Conservation (phyloP, 2,113 vertebrate species). For the Pterocles orientalis region DNA sequence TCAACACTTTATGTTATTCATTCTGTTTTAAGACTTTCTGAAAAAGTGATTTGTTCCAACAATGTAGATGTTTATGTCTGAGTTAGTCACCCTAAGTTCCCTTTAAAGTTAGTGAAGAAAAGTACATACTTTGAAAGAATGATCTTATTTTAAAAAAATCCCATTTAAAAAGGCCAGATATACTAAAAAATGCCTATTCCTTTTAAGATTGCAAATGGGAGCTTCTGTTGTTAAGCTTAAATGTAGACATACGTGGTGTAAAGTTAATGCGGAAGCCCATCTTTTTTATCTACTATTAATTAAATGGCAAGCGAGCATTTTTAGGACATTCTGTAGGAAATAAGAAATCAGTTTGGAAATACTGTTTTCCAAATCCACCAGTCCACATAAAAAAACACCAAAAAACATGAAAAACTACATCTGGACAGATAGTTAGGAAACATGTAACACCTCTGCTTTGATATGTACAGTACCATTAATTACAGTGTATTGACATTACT, state of each 20-base stretch:
- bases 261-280: neutral
- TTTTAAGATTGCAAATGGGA: neutral
- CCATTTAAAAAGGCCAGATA: neutral
- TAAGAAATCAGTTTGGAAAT: neutral
- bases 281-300: neutral
- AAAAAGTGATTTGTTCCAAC: neutral
- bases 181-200: neutral
- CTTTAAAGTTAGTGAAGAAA: neutral
- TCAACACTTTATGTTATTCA: neutral
- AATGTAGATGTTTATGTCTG: neutral
- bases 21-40: neutral
- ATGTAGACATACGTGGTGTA: neutral
- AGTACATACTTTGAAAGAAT: neutral
- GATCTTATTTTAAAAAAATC: neutral
- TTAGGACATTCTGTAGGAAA: neutral
- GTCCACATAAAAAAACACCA: neutral
- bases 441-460: neutral
- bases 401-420: neutral
- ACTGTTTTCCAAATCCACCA: neutral
- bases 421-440: neutral
- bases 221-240: neutral
- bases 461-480: neutral
- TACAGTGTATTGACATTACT: neutral
- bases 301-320: neutral
- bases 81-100: neutral